These are phyloP conservation scores for Drosophila nr. fundita DNA, from an alignment of 2,888 invertebrate genomes.

Conservation along the genomic window DNA sequence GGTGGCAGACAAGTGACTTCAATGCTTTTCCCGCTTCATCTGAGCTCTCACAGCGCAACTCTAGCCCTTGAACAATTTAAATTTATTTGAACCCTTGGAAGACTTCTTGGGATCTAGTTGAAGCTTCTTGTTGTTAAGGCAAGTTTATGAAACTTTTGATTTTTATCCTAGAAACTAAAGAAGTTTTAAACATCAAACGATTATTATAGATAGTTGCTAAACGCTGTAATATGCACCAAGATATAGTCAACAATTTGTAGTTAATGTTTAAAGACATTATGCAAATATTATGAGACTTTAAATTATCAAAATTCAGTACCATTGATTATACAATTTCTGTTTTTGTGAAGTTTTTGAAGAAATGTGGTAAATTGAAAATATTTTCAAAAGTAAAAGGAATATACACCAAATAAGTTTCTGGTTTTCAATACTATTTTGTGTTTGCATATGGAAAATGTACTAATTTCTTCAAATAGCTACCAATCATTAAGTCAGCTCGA, in stretches of 20 bases:
- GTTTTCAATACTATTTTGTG: not conserved
- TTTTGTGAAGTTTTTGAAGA: too few species aligned
- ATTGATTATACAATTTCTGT: not conserved
- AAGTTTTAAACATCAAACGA: not conserved
- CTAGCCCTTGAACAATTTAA: conserved; percentile 1
- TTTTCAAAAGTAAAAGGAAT: not conserved
- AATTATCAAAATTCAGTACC: not conserved
- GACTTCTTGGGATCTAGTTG: not conserved
- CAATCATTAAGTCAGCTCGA: conserved; percentile 15
- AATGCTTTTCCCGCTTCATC: conserved; percentile 15
- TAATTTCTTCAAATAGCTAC: not conserved
- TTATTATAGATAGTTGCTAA: not conserved
- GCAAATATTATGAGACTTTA: not conserved
- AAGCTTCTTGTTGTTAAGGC: not conserved
- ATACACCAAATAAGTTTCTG: not conserved
- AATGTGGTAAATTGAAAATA: not conserved
- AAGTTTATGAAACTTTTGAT: not conserved
- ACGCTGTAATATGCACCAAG: not conserved
- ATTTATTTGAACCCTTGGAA: not conserved
- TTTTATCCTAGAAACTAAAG: not conserved
- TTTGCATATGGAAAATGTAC: not conserved
- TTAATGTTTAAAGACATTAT: not conserved
- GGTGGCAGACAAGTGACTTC: conserved; percentile 8
- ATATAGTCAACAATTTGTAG: not conserved
- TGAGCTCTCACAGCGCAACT: not conserved